Evolutionary conservation across 2,888 invertebrate species (phyloP), one percentile per base, ranked within the genome.

Genomic region (Drosophila infuscata): DNA sequence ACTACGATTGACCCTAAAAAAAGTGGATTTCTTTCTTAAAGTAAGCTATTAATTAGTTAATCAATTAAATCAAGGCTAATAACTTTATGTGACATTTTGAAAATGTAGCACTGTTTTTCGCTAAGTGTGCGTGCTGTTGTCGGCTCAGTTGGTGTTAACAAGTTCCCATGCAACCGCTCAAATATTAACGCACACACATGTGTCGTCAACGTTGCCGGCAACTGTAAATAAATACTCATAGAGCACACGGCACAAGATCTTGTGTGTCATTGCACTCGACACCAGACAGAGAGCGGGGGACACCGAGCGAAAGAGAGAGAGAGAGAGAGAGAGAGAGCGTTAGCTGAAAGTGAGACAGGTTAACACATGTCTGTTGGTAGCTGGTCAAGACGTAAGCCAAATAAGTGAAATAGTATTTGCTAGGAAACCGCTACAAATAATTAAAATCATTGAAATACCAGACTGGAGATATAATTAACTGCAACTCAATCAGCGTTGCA

Each of bases 161-260:
- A 86, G 91, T 86, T 91, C 88, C 82, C 90, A 88, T 91, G 91
- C 83, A 91, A 77, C 77, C 88, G 88, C 87, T 91, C 86, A 91
- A 88, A 88, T 88, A 86, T 91, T 91, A 87, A 91, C 91, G 72
- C 91, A 85, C 73, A 83, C 76, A 67, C 82, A 65, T 76, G 59
- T 68, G 87, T 89, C 90, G 89, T 68, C 83, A 69, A 43, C 79
- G 67, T 41, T 56, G 81, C 71, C 76, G 80, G 87, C 91, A 88
- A 91, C 87, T 88, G 87, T 88, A 89, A 88, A 88, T 88, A 88
- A 88, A 88, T 88, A 87, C 91, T 87, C 87, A 87, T 91, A 85
- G 88, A 82, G 81, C 88, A 85, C 88, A 66, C 70, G 81, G 66
- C 65, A 72, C 74, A 73, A 89, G 74, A 91, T 79, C 87, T 88